Conservation (phyloP, 2,888 invertebrate species). For the Argyresthia goedartella region DNA sequence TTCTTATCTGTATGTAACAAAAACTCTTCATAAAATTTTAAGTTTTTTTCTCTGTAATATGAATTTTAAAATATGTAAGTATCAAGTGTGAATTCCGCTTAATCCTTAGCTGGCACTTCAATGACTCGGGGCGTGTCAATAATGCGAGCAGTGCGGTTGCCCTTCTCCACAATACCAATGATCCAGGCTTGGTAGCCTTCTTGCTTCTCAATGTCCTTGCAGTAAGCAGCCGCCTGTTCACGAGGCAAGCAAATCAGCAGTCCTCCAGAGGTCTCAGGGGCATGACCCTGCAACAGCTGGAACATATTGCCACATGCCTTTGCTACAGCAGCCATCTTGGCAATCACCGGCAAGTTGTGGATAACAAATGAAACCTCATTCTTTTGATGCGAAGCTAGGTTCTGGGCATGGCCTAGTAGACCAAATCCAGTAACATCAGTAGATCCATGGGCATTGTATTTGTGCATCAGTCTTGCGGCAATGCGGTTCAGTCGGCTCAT, state of each 20-base stretch:
- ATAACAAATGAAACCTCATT: conserved; percentile 91
- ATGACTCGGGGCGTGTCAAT: conserved; percentile 96
- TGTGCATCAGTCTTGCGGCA: conserved; percentile 88
- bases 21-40: not conserved
- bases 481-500: conserved; percentile 88
- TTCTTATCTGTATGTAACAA: not conserved
- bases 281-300: conserved; percentile 84
- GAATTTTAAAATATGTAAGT: not conserved
- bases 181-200: conserved; percentile 98
- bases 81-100: conserved; percentile 24
- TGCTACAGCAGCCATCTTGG: conserved; percentile 88
- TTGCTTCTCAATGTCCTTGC: conserved; percentile 94
- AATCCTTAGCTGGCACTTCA: conserved; percentile 93
- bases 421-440: conserved; percentile 92
- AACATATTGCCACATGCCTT: conserved; percentile 90
- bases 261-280: conserved; percentile 90
- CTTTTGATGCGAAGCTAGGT: conserved; percentile 86
- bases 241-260: conserved; percentile 91
- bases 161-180: conserved; percentile 95
- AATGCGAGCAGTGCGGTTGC: conserved; percentile 91
- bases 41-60: not conserved
- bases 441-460: conserved; percentile 91
- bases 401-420: conserved; percentile 85
- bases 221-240: conserved; percentile 95
- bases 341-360: conserved; percentile 88